Base-by-base conservation (phyloP, 2,888 invertebrate genomes). In the Eremobia ochroleuca region DNA sequence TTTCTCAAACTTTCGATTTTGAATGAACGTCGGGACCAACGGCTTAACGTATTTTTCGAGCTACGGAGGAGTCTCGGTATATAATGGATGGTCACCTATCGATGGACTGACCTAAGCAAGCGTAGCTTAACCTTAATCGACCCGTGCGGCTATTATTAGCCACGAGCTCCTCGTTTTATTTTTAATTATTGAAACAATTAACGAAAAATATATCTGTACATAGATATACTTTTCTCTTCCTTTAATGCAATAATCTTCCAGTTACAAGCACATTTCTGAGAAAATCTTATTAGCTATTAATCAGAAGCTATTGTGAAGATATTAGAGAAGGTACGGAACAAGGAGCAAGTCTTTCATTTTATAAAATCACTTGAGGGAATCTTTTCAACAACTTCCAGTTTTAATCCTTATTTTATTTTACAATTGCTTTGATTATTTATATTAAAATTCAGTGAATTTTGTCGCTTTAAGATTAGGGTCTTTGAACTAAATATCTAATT, bases 281-380 rank as follows among this genome's bases (percentile, higher is more conserved):
- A 73, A 77, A 85, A 79, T 70, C 69, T 73, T 79, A 79, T 84
- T 80, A 79, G 61, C 73, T 64, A 86, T 83, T 70, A 80, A 86
- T 86, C 79, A 86, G 71, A 52, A 55, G 34, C 67, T 76, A 84
- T 86, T 86, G 79, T 82, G 37, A 67, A 74, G 75, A 67, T 72
- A 75, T 78, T 40, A 79, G 31, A 59, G 58, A 64, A 73, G 76
- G 46, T 72, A 82, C 64, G 37, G 70, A 73, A 86, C 65, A 76
- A 80, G 52, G 65, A 76, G 79, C 55, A 76, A 80, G 71, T 75
- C 55, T 78, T 68, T 75, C 37, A 75, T 59, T 82, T 79, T 59
- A 72, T 69, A 40, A 76, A 80, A 76, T 58, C 49, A 69, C 62
- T 80, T 64, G 49, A 66, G 31, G 37, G 37, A 72, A 67, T 73